phyloP scores from a whole-genome alignment of 2,797 vertebrate species.

The Oreonectes daqikongensis region DNA sequence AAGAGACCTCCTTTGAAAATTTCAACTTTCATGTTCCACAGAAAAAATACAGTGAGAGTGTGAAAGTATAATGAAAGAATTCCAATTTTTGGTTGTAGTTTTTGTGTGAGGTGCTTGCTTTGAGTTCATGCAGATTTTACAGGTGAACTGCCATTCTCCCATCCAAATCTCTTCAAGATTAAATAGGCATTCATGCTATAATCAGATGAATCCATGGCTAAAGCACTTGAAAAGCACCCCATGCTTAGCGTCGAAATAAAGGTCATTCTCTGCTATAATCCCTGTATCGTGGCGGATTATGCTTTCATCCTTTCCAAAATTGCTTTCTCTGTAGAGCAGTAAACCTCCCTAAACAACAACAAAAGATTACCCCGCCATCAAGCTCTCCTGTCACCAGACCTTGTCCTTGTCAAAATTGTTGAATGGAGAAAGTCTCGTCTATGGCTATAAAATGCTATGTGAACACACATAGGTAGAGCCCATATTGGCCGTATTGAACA shows the following conservation, averaged over 20 bases:
- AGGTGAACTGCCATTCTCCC: constrained; percentile 42
- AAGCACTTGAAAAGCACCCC: constrained; percentile 67
- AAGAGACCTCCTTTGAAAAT: not conserved
- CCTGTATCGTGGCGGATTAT: constrained; percentile 75
- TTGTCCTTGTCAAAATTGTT: constrained; percentile 35
- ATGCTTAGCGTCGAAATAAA: constrained; percentile 72
- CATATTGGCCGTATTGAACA: not conserved
- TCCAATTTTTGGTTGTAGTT: too few relatives aligned
- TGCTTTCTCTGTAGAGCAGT: constrained; percentile 71
- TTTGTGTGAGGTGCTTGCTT: not conserved
- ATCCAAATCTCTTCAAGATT: constrained; percentile 56
- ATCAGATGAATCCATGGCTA: constrained; percentile 66
- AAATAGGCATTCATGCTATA: constrained; percentile 62
- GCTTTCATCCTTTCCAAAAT: constrained; percentile 76
- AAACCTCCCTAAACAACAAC: constrained; percentile 75
- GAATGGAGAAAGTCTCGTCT: not conserved
- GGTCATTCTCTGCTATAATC: constrained; percentile 79
- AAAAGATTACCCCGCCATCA: constrained; percentile 68
- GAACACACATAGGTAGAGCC: not conserved
- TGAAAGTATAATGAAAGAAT: not conserved
- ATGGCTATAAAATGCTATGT: constrained; percentile 9
- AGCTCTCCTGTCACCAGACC: constrained; percentile 43
- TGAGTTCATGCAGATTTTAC: constrained; percentile 33
- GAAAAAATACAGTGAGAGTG: not conserved
- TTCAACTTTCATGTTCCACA: not conserved